Evolutionary conservation across 2,113 vertebrate genomes (phyloP).

Genomic region (Nettapus auritus): DNA sequence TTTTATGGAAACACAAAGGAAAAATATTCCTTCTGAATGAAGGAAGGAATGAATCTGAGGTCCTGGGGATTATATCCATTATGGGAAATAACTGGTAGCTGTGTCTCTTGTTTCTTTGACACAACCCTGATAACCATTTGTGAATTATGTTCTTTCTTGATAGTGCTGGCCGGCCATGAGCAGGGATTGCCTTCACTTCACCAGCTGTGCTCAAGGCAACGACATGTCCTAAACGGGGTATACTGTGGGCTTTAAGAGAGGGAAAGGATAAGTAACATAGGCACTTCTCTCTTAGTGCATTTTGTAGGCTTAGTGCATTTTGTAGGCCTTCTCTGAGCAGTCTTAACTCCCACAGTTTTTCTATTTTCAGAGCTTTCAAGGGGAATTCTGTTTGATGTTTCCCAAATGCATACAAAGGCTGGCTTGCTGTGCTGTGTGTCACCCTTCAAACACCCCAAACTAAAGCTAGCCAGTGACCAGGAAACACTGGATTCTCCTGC

Average conservation of each 20-base stretch:
- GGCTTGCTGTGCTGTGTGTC: neutral
- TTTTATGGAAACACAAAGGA: neutral
- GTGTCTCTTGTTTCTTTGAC: neutral
- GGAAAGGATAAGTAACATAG: neutral
- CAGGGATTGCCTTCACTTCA: rapidly evolving
- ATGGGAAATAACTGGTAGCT: neutral
- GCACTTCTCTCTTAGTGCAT: neutral
- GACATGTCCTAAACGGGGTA: neutral
- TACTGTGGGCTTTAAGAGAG: neutral
- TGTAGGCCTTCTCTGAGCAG: neutral
- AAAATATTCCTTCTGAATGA: neutral
- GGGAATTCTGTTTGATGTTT: neutral
- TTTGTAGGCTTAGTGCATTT: neutral
- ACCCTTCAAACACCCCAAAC: neutral
- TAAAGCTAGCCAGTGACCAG: neutral
- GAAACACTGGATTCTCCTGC: neutral
- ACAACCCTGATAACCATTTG: neutral
- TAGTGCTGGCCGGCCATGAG: neutral
- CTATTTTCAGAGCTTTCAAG: neutral
- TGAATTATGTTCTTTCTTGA: neutral
- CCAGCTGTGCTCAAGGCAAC: neutral
- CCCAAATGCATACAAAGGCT: neutral
- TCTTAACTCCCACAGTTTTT: neutral
- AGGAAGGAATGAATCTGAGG: neutral
- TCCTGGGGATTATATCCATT: neutral